Evolutionary conservation across 2,888 invertebrate genomes (phyloP).

Genomic region (Brachyptera risi): DNA sequence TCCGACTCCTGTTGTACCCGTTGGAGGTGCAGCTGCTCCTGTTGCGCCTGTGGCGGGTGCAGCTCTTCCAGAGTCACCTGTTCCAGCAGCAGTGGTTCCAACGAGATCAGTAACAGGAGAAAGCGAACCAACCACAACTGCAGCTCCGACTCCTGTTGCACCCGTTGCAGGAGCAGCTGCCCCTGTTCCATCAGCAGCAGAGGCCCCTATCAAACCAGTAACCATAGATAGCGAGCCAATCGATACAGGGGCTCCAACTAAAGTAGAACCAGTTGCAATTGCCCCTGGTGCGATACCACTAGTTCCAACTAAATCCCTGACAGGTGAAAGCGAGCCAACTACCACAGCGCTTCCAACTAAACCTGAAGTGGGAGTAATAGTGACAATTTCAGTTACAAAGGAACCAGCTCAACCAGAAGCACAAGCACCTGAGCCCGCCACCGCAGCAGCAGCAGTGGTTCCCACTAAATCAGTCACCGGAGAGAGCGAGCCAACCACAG

Average conservation of each 20-base stretch:
- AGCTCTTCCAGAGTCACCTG: not conserved
- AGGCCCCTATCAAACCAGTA: not conserved
- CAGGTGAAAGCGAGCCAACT: too few relatives aligned
- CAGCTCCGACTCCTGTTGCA: not conserved
- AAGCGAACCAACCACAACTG: not conserved
- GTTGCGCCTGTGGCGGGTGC: not conserved
- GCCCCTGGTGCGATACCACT: too few relatives aligned
- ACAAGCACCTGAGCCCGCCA: too few relatives aligned
- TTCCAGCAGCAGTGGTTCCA: not conserved
- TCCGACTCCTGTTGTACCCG: not conserved
- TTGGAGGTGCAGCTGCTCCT: not conserved
- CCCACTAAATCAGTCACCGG: too few relatives aligned
- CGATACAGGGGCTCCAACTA: too few relatives aligned
- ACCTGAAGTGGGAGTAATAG: not conserved
- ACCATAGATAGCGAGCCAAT: not conserved
- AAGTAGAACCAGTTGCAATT: too few relatives aligned
- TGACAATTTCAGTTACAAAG: not conserved
- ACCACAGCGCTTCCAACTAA: too few relatives aligned
- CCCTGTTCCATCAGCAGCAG: conserved; percentile 32
- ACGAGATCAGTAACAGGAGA: not conserved
- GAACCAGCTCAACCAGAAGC: not conserved
- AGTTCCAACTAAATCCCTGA: too few relatives aligned
- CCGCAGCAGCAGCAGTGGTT: too few relatives aligned
- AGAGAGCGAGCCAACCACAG: too few relatives aligned
- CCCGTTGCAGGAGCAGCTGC: not conserved